Evolutionary conservation across 2,888 invertebrate genomes (phyloP).

Genomic region (Nymphalis c-album): DNA sequence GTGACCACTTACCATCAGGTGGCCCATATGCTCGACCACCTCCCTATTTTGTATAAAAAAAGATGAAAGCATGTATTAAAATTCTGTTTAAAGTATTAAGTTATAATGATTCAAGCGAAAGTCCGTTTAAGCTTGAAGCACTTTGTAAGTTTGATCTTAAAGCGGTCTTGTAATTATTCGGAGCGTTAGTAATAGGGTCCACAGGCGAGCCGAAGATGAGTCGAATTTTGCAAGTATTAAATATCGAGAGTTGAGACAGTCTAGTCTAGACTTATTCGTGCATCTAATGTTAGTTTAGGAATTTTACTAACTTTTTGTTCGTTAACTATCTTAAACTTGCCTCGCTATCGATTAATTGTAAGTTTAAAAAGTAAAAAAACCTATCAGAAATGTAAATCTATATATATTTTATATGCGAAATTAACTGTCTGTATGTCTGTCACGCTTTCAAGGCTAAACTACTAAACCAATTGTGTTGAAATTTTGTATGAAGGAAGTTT

Average conservation of each 20-base stretch:
- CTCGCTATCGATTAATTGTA: not conserved
- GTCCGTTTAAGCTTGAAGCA: slow-evolving; percentile 12
- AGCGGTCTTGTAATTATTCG: slow-evolving; percentile 20
- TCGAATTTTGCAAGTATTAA: slow-evolving; percentile 20
- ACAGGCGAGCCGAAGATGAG: slow-evolving; percentile 9
- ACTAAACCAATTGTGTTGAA: no score
- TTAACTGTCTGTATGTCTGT: no score
- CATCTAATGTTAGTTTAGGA: slow-evolving; percentile 6
- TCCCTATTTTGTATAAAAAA: no score
- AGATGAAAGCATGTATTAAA: no score
- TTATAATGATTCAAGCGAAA: not conserved
- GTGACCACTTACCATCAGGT: no score
- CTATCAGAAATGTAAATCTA: no score
- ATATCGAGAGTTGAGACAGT: slow-evolving; percentile 8
- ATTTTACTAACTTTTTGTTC: slow-evolving; percentile 1
- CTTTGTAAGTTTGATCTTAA: slow-evolving; percentile 19
- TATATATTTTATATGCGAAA: no score
- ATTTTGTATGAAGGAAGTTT: no score
- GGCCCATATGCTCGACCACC: no score
- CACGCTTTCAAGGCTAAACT: no score
- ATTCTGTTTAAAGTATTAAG: slow-evolving; percentile 10
- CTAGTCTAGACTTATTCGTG: slow-evolving; percentile 18
- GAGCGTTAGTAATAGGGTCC: slow-evolving; percentile 27
- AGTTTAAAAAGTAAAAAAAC: no score
- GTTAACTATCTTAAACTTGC: not conserved